Evolutionary conservation across 2,888 invertebrate genomes (phyloP).

Genomic region (Prionchulus punctatus): DNA sequence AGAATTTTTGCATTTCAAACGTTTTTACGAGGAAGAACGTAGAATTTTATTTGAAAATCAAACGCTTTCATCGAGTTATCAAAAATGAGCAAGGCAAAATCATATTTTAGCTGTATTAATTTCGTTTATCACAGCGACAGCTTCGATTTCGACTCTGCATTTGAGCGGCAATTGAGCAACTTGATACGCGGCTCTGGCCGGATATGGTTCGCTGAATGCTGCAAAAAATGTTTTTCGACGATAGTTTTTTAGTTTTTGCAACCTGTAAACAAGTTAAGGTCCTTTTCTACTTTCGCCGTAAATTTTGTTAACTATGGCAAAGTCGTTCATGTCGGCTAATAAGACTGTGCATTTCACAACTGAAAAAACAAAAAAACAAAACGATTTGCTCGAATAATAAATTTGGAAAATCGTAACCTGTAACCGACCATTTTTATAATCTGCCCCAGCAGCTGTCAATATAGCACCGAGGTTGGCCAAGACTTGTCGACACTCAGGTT

Average conservation of each 20-base stretch:
- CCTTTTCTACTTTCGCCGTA: slow-evolving; percentile 62
- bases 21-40: no score
- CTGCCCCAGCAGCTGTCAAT: slow-evolving; percentile 46
- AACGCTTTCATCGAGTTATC: no score
- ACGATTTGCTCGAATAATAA: no score
- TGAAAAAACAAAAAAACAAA: no score
- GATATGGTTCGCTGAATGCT: slow-evolving; percentile 60
- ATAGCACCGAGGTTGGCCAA: slow-evolving; percentile 60
- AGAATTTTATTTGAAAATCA: no score
- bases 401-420: no score
- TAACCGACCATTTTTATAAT: slow-evolving; percentile 35
- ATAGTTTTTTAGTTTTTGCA: neutral
- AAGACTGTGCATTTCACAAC: slow-evolving; percentile 74
- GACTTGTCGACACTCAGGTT: slow-evolving; percentile 54
- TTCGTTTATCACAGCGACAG: slow-evolving; percentile 57
- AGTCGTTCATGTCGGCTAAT: slow-evolving; percentile 61
- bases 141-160: slow-evolving; percentile 69
- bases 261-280: no score
- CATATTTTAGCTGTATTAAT: no score
- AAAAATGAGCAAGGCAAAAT: no score
- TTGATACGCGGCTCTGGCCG: slow-evolving; percentile 69
- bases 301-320: slow-evolving; percentile 59
- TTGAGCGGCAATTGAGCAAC: slow-evolving; percentile 58
- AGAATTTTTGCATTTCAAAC: no score
- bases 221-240: slow-evolving; percentile 14